Evolutionary conservation across 2,113 vertebrate genomes (phyloP), one percentile per base, ranked within the genome.

Genomic region (Corydoras maculifer): DNA sequence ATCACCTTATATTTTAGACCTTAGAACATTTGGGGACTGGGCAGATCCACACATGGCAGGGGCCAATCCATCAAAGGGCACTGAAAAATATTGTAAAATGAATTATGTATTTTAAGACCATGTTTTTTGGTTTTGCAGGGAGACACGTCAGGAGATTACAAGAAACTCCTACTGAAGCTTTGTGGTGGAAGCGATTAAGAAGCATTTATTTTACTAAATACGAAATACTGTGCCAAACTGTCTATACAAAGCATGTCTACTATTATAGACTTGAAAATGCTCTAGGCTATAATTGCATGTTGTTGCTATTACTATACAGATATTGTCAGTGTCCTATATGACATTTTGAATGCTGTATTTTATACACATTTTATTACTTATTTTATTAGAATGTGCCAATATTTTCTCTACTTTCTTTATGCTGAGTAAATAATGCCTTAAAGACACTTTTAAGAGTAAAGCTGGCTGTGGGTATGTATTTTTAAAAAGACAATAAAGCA

Each of bases 121-220:
- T 76, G 3, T 12, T 13, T 62, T 75, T 8, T 78, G 63, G 35
- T 6, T 73, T 87, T 66, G 77, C 83, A 99, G 97, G 92, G 92
- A 73, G 97, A 99, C 81, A 98, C 94, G 72, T 99, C 96, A 11
- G 97, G 97, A 69, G 96, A 98, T 86, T 99, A 98, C 84, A 91
- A 90, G 88, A 98, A 98, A 82, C 91, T 94, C 64, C 88, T 99
- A 4, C 83, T 98, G 78, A 97, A 97, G 87, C 87, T 99, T 67
- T 99, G 97, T 15, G 96, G 95, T n/a, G 95, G 95, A 75, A 98
- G 90, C 4, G 97, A 99, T 86, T 99, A 84, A 66, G 61, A 43
- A 58, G 53, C 12, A 59, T 25, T 32, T 12, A 5, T 29, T 65
- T 12, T 18, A 18, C n/a, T 29, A 58, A 68, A 65, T 59, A 61